Conservation (phyloP, 2,113 vertebrate genomes). For the Empidonax traillii region DNA sequence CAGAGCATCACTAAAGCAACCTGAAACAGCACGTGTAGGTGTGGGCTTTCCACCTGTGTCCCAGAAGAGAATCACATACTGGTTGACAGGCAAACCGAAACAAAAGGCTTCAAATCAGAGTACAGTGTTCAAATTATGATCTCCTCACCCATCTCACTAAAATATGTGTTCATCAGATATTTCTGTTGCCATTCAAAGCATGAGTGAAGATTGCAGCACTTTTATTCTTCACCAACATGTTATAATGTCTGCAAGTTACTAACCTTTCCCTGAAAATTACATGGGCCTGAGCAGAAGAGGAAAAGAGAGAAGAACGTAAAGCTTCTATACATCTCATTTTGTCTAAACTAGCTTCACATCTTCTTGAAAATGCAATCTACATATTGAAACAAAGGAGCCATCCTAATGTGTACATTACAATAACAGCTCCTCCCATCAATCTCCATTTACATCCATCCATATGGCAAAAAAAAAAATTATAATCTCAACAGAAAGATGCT, state of each 20-base stretch:
- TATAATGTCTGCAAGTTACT: neutral
- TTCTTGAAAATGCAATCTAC: conserved; percentile 4
- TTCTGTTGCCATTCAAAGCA: neutral
- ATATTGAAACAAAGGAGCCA: neutral
- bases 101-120: neutral
- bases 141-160: neutral
- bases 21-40: rapidly evolving
- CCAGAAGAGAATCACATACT: rapidly evolving
- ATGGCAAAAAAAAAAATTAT: neutral
- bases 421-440: conserved; percentile 1
- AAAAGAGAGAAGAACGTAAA: neutral
- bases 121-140: neutral
- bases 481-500: neutral
- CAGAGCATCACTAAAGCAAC: rapidly evolving
- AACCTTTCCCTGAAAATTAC: neutral
- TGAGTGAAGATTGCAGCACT: neutral
- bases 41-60: neutral
- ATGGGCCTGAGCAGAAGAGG: neutral
- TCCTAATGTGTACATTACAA: neutral
- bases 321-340: neutral
- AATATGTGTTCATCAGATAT: neutral
- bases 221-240: neutral
- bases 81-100: neutral
- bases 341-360: neutral
- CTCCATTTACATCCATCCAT: conserved; percentile 29